Conservation (phyloP, 2,797 vertebrate species). For the Hippoglossus hippoglossus region DNA sequence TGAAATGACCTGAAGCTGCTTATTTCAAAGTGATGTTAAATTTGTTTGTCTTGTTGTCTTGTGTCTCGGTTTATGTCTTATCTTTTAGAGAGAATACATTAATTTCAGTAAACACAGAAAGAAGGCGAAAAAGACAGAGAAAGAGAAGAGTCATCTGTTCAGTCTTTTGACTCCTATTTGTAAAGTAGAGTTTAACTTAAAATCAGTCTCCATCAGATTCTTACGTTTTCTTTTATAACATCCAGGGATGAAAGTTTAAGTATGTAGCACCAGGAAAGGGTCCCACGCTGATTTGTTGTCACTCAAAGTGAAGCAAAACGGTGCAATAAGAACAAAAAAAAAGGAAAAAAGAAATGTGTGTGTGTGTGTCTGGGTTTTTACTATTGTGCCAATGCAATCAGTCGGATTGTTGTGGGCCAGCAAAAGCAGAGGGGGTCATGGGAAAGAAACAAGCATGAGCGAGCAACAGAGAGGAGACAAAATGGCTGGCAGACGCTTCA, state of each 20-base stretch:
- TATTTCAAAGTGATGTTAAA: too few species aligned
- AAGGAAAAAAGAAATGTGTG: neutral
- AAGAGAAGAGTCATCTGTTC: neutral
- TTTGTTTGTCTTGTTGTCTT: too few species aligned
- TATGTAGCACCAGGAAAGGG: conserved; percentile 4
- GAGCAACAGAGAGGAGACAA: conserved; percentile 52
- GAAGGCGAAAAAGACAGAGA: neutral
- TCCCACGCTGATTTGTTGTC: neutral
- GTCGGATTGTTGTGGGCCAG: conserved; percentile 38
- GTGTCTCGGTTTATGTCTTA: too few species aligned
- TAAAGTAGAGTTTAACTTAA: neutral
- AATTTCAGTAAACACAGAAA: too few species aligned
- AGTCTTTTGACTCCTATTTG: conserved; percentile 19
- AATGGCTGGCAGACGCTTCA: conserved; percentile 54
- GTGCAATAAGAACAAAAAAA: conserved; percentile 15
- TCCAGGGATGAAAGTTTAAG: conserved; percentile 12
- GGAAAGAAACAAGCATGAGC: conserved; percentile 54
- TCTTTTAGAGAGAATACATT: too few species aligned
- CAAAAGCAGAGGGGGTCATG: conserved; percentile 47
- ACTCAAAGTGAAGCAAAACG: neutral
- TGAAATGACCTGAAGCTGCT: too few species aligned
- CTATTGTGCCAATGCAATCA: conserved; percentile 43
- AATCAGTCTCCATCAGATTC: neutral
- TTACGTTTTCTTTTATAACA: conserved; percentile 19
- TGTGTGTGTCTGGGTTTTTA: neutral